Evolutionary conservation across 2,113 vertebrate species (phyloP).

Genomic region (Astur gentilis): DNA sequence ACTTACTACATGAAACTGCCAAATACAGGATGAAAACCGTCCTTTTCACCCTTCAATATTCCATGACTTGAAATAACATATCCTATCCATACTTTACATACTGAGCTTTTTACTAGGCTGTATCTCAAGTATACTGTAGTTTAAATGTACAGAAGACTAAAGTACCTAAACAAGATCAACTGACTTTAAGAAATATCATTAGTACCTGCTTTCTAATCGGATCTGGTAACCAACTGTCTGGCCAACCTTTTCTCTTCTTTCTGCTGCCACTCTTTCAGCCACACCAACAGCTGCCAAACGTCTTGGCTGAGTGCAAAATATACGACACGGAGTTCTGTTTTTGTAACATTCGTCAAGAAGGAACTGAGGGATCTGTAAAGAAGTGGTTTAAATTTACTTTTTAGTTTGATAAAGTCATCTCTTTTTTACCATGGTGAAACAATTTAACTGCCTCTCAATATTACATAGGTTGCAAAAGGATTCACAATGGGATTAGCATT

Average conservation of each 20-base stretch:
- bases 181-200: not conserved
- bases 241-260: slow-evolving; percentile 89
- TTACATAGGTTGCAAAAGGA: not conserved
- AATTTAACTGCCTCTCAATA: not conserved
- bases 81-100: not conserved
- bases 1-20: not conserved
- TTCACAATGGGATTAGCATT: not conserved
- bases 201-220: slow-evolving; percentile 92
- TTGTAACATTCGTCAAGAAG: slow-evolving; percentile 87
- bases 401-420: not conserved
- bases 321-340: slow-evolving; percentile 83
- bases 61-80: not conserved
- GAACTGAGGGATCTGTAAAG: slow-evolving; percentile 92
- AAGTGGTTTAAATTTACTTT: not conserved
- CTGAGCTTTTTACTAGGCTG: not conserved
- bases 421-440: not conserved
- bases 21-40: not conserved
- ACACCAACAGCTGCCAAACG: slow-evolving; percentile 89
- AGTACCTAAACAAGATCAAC: not conserved
- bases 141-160: not conserved
- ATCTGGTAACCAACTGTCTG: slow-evolving; percentile 94
- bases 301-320: slow-evolving; percentile 95
- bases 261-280: slow-evolving; percentile 92
- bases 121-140: not conserved
- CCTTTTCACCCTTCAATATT: not conserved